phyloP scores from a whole-genome alignment of 1,140 invertebrate genomes.

The Drosophila sturtevanti region DNA sequence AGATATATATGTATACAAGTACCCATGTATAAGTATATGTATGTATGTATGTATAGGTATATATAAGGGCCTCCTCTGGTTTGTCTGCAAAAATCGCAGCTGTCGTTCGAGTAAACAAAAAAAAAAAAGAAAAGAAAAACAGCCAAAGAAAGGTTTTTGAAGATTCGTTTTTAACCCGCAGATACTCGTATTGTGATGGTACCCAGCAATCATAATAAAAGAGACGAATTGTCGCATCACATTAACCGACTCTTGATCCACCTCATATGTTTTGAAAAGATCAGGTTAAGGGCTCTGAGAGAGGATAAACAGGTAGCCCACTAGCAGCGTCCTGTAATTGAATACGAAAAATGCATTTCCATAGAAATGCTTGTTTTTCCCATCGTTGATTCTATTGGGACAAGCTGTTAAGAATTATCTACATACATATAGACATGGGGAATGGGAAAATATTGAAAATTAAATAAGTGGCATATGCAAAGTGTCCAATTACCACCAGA shows the following conservation, averaged over 20 bases:
- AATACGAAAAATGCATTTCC: constrained; percentile 57
- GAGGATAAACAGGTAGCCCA: constrained; percentile 46
- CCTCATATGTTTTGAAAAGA: not conserved
- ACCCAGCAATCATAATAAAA: constrained; percentile 56
- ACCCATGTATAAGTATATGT: not conserved
- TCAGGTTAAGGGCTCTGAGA: not conserved
- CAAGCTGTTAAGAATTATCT: constrained; percentile 68
- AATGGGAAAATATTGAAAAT: constrained; percentile 27
- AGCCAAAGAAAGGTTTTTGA: not conserved
- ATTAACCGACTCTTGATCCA: constrained; percentile 27
- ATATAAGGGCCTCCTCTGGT: not conserved
- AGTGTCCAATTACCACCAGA: constrained; percentile 63
- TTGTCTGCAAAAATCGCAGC: constrained; percentile 2
- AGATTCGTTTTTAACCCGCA: constrained; percentile 54
- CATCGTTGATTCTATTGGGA: constrained; percentile 58
- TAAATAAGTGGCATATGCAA: constrained; percentile 68
- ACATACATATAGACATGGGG: constrained; percentile 15
- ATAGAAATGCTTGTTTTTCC: constrained; percentile 49
- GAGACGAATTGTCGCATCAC: constrained; percentile 47
- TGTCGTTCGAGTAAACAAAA: not conserved
- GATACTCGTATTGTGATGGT: constrained; percentile 61
- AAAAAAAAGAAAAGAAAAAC: not conserved
- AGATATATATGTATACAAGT: not conserved
- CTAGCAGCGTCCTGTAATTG: constrained; percentile 38
- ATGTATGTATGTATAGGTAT: no score